Evolutionary conservation across 92 coral and sea anemone genomes (phyloP), one percentile per base, ranked within the genome.

Genomic region (Virgularia gustaviana): DNA sequence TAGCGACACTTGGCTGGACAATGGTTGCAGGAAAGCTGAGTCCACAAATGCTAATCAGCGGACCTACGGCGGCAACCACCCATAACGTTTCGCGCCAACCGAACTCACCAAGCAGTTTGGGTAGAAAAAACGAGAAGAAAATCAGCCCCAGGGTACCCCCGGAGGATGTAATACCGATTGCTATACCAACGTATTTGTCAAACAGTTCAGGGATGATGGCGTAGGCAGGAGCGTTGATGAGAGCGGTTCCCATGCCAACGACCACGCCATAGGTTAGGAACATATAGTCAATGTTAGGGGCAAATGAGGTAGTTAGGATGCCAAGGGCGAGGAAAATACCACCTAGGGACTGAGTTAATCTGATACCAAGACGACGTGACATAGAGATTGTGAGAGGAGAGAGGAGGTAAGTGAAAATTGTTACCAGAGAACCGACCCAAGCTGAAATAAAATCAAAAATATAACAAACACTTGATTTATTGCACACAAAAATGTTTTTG

Each of bases 61-160:
- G 54, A 39, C 61, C 68, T 0, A 71, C 45, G 3, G 63, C 83
- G 34, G 78, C 62, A 32, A 79, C n/a, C 11, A 52, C 63, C 77
- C 63, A 57, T 20, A 79, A 31, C 12, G 78, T 23, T 24, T 71
- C 61, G 57, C 78, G 65, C 83, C 83, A 79, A 24, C 61, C 78
- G 27, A 71, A 29, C 43, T 35, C 54, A 29, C 71, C 78, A 16
- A 79, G 51, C 18, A 79, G 72, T 24, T 27, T 57, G 65, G 66
- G 78, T 43, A 70, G 39, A 12, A 57, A 25, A 23, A 74, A 54
- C 33, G 78, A 70, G 63, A 79, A 70, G 22, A 79, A 38, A 8
- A 71, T 41, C 16, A 71, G 45, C 5, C 83, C 83, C 0, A 74
- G 57, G 32, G 55, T 74, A 2, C 38, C 11, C 20, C 78, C 78